These are phyloP conservation scores for Noctua janthe DNA, from an alignment of 2,888 invertebrate species.

Conservation along the genomic window DNA sequence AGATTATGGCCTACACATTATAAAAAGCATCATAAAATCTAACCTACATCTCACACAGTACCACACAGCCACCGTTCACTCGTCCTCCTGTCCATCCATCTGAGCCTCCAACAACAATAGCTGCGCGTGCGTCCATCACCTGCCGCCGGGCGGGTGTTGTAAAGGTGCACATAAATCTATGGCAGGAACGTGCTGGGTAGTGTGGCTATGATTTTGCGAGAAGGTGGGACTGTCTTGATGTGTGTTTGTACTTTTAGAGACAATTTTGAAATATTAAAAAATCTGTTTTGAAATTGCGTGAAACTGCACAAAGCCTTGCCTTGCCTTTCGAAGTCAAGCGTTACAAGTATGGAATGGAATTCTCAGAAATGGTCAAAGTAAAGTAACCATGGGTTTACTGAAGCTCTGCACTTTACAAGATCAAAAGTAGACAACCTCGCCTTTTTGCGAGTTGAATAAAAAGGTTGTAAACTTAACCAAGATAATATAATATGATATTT, in stretches of 20 bases:
- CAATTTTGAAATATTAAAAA: neutral
- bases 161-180: slow-evolving; percentile 78
- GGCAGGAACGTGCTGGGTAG: slow-evolving; percentile 74
- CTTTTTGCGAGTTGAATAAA: neutral
- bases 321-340: neutral
- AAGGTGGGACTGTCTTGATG: slow-evolving; percentile 3
- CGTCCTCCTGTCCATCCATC: slow-evolving; percentile 29
- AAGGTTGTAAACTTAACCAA: neutral
- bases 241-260: neutral
- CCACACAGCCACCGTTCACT: slow-evolving; percentile 40
- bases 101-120: slow-evolving; percentile 63
- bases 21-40: neutral
- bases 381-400: neutral
- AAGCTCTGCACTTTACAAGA: neutral
- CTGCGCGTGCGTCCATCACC: slow-evolving; percentile 81
- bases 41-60: slow-evolving; percentile 14
- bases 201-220: slow-evolving; percentile 56
- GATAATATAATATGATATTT: neutral
- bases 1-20: neutral
- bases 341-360: neutral
- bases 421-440: neutral
- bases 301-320: neutral
- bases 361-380: neutral
- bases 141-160: slow-evolving; percentile 81
- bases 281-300: neutral